Percentiles rank a stretch among this genome's conserved stretches.
Conservation (phyloP, 2,113 vertebrate genomes). For the Azemiops feae region DNA sequence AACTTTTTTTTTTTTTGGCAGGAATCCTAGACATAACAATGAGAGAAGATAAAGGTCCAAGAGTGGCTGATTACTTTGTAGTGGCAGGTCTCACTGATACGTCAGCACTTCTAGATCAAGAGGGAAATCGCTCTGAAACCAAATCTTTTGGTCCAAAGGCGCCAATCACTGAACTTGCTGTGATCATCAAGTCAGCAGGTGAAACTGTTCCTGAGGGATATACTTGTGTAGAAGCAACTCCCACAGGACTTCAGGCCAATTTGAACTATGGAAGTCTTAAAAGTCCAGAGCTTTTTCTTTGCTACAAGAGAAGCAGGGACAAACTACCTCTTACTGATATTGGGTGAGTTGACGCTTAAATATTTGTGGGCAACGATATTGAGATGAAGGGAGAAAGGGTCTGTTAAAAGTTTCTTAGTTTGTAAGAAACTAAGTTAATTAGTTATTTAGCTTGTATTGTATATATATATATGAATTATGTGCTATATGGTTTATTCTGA, state of each 20-base stretch:
- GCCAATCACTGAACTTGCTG: constrained; percentile 92
- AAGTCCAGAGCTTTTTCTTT: constrained; percentile 95
- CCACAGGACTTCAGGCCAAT: constrained; percentile 90
- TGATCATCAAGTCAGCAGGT: constrained; percentile 92
- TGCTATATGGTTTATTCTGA: not conserved
- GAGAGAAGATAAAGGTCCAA: constrained; percentile 95
- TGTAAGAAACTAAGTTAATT: not conserved
- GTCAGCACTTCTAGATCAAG: constrained; percentile 87
- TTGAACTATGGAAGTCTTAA: constrained; percentile 97
- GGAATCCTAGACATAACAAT: constrained; percentile 75
- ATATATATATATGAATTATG: too few relatives aligned
- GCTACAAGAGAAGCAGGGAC: constrained; percentile 87
- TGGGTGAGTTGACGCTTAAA: constrained; percentile 75
- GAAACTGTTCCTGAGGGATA: constrained; percentile 93
- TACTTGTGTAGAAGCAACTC: constrained; percentile 91
- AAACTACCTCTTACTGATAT: constrained; percentile 92
- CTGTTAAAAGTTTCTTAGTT: not conserved
- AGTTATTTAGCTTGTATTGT: not conserved
- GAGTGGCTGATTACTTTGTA: constrained; percentile 97
- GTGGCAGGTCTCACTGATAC: constrained; percentile 94
- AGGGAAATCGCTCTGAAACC: constrained; percentile 82
- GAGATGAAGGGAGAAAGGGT: not conserved
- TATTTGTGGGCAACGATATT: not conserved
- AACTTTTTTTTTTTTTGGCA: constrained; percentile 42
- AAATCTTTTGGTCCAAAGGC: constrained; percentile 90